A percentile compares a stretch with the other conserved stretches of the same genome.
Conservation (phyloP, 2,888 invertebrate species). For the Nomada flava region DNA sequence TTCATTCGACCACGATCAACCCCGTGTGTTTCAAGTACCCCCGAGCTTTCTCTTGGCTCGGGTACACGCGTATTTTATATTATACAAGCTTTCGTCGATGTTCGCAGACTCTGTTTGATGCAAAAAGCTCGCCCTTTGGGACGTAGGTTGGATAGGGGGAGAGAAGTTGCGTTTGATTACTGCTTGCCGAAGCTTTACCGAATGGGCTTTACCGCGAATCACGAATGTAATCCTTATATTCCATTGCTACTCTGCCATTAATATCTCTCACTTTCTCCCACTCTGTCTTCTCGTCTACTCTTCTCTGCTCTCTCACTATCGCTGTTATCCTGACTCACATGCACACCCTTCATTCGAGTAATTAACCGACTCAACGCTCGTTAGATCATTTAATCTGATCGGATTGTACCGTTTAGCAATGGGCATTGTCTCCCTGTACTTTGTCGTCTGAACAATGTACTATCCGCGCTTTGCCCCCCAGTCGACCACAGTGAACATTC, state of each 20-base stretch:
- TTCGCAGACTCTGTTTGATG: neutral
- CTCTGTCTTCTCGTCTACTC: neutral
- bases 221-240: conserved; percentile 27
- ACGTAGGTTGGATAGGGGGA: neutral
- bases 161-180: conserved; percentile 52
- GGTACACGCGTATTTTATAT: conserved; percentile 13
- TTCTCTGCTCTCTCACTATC: neutral
- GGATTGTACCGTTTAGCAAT: conserved; percentile 3
- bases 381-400: conserved; percentile 27
- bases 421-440: neutral
- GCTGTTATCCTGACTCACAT: no score
- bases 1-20: conserved; percentile 31
- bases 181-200: conserved; percentile 2
- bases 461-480: neutral
- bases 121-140: conserved; percentile 31
- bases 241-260: neutral
- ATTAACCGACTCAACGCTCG: conserved; percentile 37
- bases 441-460: neutral
- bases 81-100: conserved; percentile 1
- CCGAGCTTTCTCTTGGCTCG: conserved; percentile 1
- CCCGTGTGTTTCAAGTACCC: conserved; percentile 26
- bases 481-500: neutral
- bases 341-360: neutral
- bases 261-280: conserved; percentile 8
- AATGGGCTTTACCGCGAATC: conserved; percentile 14